phyloP scores from a whole-genome alignment of 2,113 vertebrate genomes.

The Saccopteryx bilineata region DNA sequence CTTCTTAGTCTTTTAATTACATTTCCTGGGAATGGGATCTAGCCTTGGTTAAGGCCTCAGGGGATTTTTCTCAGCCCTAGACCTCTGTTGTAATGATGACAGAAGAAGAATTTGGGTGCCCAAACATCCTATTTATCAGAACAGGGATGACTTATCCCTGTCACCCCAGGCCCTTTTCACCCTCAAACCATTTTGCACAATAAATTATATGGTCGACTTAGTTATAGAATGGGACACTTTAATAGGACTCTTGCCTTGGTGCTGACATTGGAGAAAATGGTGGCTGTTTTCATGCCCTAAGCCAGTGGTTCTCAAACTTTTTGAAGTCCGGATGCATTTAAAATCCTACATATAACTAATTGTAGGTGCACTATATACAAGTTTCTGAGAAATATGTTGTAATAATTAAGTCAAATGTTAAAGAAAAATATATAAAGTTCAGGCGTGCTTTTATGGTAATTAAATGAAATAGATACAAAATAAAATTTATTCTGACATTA shows the following conservation, averaged over 20 bases:
- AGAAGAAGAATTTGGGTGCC: not conserved
- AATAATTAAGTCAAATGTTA: too few relatives aligned
- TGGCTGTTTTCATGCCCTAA: not conserved
- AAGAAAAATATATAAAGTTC: too few relatives aligned
- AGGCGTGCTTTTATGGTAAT: too few relatives aligned
- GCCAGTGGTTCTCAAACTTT: too few relatives aligned
- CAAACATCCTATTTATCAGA: not conserved
- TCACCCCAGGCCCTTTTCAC: not conserved
- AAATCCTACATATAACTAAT: too few relatives aligned
- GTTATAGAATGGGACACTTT: not conserved
- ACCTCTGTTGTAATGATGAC: not conserved
- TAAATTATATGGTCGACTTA: not conserved
- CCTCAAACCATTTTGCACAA: not conserved
- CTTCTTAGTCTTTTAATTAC: slow-evolving; percentile 44
- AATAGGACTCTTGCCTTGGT: not conserved
- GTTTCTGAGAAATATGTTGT: too few relatives aligned
- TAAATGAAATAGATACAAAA: too few relatives aligned
- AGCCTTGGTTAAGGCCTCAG: slow-evolving; percentile 8
- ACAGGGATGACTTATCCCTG: not conserved
- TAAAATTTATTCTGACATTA: too few relatives aligned
- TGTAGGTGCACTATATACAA: too few relatives aligned
- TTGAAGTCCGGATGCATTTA: too few relatives aligned
- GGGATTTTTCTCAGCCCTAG: slow-evolving; percentile 32
- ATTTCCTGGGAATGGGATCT: slow-evolving; percentile 68
- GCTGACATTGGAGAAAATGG: not conserved